These are phyloP conservation scores for Haemorhous mexicanus DNA, from an alignment of 2,113 vertebrate genomes.

Conservation along the genomic window DNA sequence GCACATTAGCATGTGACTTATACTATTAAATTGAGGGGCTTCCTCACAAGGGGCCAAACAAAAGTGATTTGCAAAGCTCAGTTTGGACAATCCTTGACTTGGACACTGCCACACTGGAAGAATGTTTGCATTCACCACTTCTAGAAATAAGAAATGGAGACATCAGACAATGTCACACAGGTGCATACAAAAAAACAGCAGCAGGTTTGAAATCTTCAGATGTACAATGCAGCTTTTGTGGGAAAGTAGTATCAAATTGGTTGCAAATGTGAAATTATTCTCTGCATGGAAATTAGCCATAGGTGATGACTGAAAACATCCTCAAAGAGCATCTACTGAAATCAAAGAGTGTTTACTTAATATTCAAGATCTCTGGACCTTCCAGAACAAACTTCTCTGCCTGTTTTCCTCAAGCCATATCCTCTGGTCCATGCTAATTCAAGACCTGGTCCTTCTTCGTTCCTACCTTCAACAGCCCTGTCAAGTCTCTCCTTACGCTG, in stretches of 20 bases:
- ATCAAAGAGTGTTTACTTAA: background rate
- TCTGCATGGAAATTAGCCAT: background rate
- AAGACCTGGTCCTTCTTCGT: background rate
- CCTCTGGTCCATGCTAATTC: background rate
- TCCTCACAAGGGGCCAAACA: background rate
- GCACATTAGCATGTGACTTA: rapidly evolving
- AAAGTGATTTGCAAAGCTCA: background rate
- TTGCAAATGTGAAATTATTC: background rate
- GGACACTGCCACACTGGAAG: background rate
- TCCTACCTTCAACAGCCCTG: background rate
- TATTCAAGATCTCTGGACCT: background rate
- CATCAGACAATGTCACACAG: background rate
- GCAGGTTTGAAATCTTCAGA: background rate
- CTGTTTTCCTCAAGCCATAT: background rate
- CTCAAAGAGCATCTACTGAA: background rate
- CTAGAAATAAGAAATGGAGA: background rate
- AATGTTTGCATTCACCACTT: background rate
- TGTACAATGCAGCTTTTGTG: rapidly evolving
- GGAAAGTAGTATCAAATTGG: background rate
- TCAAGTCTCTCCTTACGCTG: background rate
- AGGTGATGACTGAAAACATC: background rate
- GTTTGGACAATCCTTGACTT: background rate
- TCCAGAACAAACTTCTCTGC: background rate
- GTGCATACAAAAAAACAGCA: background rate
- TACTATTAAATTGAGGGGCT: background rate